Evolutionary conservation across 2,113 vertebrate genomes (phyloP), one percentile per base, ranked within the genome.

Genomic region (Lampris incognitus): DNA sequence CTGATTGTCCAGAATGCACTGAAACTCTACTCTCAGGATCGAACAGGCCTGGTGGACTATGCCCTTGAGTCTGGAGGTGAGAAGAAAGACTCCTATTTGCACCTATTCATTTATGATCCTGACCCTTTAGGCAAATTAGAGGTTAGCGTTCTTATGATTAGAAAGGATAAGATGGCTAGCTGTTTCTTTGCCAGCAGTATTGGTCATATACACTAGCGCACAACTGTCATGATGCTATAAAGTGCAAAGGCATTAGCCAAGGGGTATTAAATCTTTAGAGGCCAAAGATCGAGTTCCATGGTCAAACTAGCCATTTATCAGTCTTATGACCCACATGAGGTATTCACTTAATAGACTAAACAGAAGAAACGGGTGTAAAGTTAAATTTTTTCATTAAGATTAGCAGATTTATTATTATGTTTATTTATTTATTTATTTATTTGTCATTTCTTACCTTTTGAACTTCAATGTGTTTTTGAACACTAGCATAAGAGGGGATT

Each of bases 11-110:
- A 95, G 78, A 98, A 96, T 0, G 97, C 97, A 1, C 64, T 99
- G 89, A 97, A 91, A 87, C 94, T 99, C 9, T 98, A 96, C 89
- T 95, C 96, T 51, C 95, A 98, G 87, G 97, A 99, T 84, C 96
- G 94, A 78, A 99, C 94, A 0, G 97, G 97, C 66, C 94, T 95
- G 92, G 97, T 97, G 77, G 97, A 98, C 93, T 98, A 97, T 0
- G 97, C 97, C 50, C 90, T 98, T 90, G 97, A 99, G 87, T 98
- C 97, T 66, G 97, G 96, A 87, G 97, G 97, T 98, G 84, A 85
- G 74, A 44, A 48, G 1, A 41, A 46, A 42, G 40, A 13, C 36
- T 78, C 10, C 1, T 9, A 48, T 36, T 24, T 40, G 9, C 2
- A 3, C 36, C 51, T 40, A 39, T 73, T 24, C 41, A 39, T 24